Base-by-base conservation (phyloP, 2,888 invertebrate species). In the Odontocolon sp. region DNA sequence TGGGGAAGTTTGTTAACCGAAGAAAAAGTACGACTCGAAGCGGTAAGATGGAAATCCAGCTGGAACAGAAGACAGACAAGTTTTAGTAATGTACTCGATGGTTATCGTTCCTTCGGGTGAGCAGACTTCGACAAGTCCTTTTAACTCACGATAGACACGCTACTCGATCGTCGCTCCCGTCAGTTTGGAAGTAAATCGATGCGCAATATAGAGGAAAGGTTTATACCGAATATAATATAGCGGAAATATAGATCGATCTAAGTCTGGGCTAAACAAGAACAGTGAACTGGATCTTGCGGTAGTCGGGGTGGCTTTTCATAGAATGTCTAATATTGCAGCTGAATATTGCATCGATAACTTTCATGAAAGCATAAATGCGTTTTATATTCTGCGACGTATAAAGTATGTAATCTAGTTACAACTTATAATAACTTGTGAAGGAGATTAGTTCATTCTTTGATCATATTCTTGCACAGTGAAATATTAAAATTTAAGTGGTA, bases 101-200 rank as follows among this genome's bases (percentile, higher is more conserved):
- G 16, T 42, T 31, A n/a, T 28, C 33, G 9, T 16, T 40, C 18
- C 42, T 31, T 31, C 31, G 21, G 42, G 18, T 28, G 18, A 42
- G 31, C n/a, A 31, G 68, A 68, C 68, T 68, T 57, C 9, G 26
- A 16, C 21, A 57, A 68, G 68, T 68, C 57, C 68, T 68, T n/a
- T n/a, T 54, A 57, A 38, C 64, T 68, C 47, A 57, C 57, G 67
- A 45, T 57, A 33, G 45, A 67, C 33, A 23, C 16, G 23, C 36
- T 23, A 21, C 28, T 28, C 40, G 52, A 38, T 42, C 66, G 66
- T 31, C 42, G 38, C 33, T 8, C 54, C 21, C 54, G 16, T 54
- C 40, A 18, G 28, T 16, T 42, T n/a, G 38, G 45, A 47, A 68
- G 38, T 69, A 50, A 69, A 47, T 50, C 57, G 50, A 56, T 54